A percentile compares a stretch with the other conserved stretches of the same genome.
phyloP scores from a whole-genome alignment of 2,797 vertebrate genomes.

The Clamator glandarius region DNA sequence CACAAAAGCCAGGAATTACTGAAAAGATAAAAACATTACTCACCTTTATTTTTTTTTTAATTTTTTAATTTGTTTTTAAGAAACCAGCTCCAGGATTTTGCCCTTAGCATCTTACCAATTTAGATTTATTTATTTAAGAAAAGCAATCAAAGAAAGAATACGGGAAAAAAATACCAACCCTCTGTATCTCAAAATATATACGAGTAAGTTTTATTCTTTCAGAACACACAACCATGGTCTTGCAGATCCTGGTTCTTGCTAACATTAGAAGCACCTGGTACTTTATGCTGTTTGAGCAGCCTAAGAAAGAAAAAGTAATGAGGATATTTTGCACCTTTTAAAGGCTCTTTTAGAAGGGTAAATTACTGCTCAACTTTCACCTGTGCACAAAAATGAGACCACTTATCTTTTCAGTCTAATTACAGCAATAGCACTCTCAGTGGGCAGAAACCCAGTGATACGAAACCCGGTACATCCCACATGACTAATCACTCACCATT shows the following conservation, averaged over 20 bases:
- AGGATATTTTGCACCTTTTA: background rate
- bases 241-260: background rate
- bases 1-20: background rate
- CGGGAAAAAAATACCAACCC: background rate
- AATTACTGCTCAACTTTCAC: background rate
- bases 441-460: background rate
- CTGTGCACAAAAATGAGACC: background rate
- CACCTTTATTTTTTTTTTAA: background rate
- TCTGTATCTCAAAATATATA: background rate
- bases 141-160: background rate
- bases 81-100: background rate
- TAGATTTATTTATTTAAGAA: background rate
- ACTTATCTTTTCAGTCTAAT: background rate
- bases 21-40: background rate
- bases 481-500: no score
- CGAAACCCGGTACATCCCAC: no score
- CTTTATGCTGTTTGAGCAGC: background rate
- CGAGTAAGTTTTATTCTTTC: background rate
- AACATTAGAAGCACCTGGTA: background rate
- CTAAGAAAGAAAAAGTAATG: background rate
- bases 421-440: background rate
- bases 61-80: background rate
- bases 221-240: background rate
- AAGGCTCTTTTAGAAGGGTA: background rate
- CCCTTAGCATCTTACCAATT: background rate